These are phyloP conservation scores for Aelia acuminata DNA, from an alignment of 2,888 invertebrate species.

Conservation along the genomic window DNA sequence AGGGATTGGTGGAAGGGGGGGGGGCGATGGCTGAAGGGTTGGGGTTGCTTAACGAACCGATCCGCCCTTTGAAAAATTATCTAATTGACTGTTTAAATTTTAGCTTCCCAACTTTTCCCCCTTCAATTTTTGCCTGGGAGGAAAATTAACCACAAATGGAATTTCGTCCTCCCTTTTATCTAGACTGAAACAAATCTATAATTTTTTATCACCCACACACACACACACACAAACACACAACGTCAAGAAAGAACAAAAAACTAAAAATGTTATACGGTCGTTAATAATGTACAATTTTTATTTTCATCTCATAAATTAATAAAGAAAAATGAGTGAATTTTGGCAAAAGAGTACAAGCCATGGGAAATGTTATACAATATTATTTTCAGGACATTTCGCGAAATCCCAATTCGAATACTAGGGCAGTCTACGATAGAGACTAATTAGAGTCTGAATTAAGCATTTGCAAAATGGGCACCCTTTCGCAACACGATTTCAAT, in stretches of 20 bases:
- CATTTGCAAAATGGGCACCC: not conserved
- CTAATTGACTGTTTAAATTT: conserved; percentile 32
- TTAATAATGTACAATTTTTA: no score
- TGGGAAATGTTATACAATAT: not conserved
- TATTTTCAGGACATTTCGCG: not conserved
- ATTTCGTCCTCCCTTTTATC: not conserved
- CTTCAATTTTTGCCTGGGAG: no score
- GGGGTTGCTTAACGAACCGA: conserved; percentile 10
- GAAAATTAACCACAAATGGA: not conserved
- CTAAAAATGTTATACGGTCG: no score
- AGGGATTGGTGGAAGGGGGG: no score
- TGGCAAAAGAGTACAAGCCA: no score
- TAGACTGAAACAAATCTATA: not conserved
- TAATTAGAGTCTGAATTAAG: not conserved
- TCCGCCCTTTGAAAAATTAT: conserved; percentile 21
- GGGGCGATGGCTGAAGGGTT: not conserved
- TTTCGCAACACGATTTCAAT: not conserved
- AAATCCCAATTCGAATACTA: not conserved
- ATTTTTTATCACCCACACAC: no score
- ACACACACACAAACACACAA: no score
- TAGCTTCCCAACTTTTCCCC: not conserved
- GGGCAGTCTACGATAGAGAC: not conserved
- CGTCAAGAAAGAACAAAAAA: no score
- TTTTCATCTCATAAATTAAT: no score
- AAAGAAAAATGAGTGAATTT: no score